A percentile compares a stretch with the other conserved stretches of the same genome.
phyloP scores from a whole-genome alignment of 2,113 vertebrate species.

The Rafetus swinhoei region DNA sequence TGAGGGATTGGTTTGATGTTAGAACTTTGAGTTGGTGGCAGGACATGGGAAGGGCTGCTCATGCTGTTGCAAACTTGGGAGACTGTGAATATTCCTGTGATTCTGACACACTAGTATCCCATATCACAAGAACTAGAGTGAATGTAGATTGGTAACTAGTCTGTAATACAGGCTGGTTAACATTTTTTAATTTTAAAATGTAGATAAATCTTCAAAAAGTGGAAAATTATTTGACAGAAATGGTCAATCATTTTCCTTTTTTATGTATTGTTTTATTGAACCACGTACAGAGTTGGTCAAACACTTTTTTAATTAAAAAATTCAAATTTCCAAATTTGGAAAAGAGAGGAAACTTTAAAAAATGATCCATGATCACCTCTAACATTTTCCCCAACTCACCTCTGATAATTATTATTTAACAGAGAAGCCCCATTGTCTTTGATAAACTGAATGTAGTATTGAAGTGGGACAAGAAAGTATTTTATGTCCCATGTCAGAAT shows the following conservation, averaged over 20 bases:
- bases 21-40: accelerated
- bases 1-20: neutral
- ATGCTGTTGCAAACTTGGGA: neutral
- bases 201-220: neutral
- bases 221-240: neutral
- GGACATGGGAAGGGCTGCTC: accelerated
- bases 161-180: neutral
- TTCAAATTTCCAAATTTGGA: neutral
- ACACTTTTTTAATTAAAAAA: neutral
- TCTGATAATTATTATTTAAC: neutral
- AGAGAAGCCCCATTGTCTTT: neutral
- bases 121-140: neutral
- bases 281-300: neutral
- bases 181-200: neutral
- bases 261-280: neutral
- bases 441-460: neutral
- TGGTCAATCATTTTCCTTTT: neutral
- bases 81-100: neutral
- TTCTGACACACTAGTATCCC: no score
- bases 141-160: neutral
- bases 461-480: neutral
- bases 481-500: neutral
- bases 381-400: neutral
- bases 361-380: neutral
- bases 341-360: neutral